Conservation (phyloP, 2,888 invertebrate genomes). For the Trissolcus japonicus region DNA sequence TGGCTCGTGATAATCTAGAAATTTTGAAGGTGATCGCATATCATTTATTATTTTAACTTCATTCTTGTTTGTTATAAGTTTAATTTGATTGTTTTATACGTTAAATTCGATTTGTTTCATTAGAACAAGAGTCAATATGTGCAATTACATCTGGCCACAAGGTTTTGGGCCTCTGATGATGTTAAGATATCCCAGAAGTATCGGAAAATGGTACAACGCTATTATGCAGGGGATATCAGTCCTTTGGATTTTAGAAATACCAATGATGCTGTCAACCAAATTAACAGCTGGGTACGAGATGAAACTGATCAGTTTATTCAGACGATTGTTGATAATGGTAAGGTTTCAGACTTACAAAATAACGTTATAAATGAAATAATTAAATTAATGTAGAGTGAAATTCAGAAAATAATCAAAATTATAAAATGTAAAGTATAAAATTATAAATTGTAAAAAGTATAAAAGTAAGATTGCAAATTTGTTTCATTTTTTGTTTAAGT, state of each 20-base stretch:
- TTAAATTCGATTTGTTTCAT: slow-evolving; percentile 6
- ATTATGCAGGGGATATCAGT: slow-evolving; percentile 78
- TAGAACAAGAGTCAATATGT: slow-evolving; percentile 61
- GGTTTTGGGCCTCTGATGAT: slow-evolving; percentile 64
- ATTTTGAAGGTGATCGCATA: slow-evolving; percentile 71
- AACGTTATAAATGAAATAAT: too few species aligned
- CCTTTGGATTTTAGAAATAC: slow-evolving; percentile 78
- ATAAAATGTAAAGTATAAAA: too few species aligned
- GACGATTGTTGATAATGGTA: slow-evolving; percentile 78
- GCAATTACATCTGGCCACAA: slow-evolving; percentile 63
- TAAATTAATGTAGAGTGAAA: neutral
- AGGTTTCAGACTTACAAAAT: neutral
- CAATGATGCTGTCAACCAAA: slow-evolving; percentile 72
- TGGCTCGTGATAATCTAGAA: slow-evolving; percentile 62
- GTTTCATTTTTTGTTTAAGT: too few species aligned
- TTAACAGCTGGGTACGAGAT: slow-evolving; percentile 81
- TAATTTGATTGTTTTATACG: slow-evolving; percentile 10
- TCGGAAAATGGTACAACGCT: slow-evolving; percentile 73
- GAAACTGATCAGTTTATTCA: slow-evolving; percentile 80
- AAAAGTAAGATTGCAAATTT: too few species aligned
- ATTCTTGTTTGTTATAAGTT: neutral
- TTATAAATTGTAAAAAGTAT: too few species aligned
- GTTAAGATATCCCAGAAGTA: slow-evolving; percentile 74
- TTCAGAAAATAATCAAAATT: neutral
- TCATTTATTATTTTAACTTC: neutral